These are phyloP conservation scores for Smittia aterrima DNA, from an alignment of 2,888 invertebrate genomes.

Conservation along the genomic window DNA sequence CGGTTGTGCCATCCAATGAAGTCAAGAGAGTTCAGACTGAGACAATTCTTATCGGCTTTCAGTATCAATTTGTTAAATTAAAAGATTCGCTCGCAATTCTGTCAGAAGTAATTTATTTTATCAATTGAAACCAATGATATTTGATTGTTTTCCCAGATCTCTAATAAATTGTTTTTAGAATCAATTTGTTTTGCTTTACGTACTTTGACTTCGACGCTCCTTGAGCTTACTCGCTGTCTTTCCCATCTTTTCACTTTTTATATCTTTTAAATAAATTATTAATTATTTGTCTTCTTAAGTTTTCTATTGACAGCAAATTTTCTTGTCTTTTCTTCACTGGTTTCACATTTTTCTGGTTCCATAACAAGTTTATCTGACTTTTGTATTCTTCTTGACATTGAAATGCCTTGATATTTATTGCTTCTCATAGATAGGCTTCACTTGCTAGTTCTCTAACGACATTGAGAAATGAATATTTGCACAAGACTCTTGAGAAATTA, in stretches of 20 bases:
- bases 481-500: not conserved
- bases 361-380: not conserved
- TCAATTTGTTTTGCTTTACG: slow-evolving; percentile 27
- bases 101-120: too few species aligned
- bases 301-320: not conserved
- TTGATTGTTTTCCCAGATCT: not conserved
- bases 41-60: not conserved
- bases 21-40: not conserved
- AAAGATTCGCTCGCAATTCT: slow-evolving; percentile 13
- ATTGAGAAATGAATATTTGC: not conserved
- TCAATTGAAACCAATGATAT: slow-evolving; percentile 19
- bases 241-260: not conserved
- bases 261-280: not conserved
- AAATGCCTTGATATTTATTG: not conserved
- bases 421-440: not conserved
- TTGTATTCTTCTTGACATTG: not conserved
- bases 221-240: slow-evolving; percentile 43
- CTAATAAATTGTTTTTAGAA: not conserved
- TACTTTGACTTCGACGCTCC: slow-evolving; percentile 44
- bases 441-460: not conserved
- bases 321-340: not conserved
- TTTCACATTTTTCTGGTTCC: not conserved
- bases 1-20: too few species aligned
- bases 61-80: slow-evolving; percentile 2
- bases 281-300: not conserved